Evolutionary conservation across 2,888 invertebrate species (phyloP), one percentile per base, ranked within the genome.

Genomic region (Lithophane leautieri): DNA sequence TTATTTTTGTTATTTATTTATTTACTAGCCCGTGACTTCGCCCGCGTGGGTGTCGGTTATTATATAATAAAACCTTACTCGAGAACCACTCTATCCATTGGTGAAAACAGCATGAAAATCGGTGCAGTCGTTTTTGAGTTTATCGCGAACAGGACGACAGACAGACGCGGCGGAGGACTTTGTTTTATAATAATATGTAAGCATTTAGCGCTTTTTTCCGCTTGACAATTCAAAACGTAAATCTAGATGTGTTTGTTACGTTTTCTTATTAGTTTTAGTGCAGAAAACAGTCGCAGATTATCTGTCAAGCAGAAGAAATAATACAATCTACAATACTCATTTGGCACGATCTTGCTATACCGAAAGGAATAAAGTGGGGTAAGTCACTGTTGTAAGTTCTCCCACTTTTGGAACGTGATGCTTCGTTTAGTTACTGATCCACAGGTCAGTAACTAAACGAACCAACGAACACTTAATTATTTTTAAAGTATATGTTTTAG

Each of bases 361-460:
- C 81, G 83, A 86, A 87, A 88, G 88, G 88, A 90, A 89, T 90
- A 91, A 91, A 90, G 89, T 76, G 88, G 86, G 87, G 86, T 84
- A 88, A 86, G 89, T 88, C 87, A 88, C 89, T 86, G 89, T 89
- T 92, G 91, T 91, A 92, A 93, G 91, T 92, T 91, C 86, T 82
- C 84, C 84, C 90, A 90, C 92, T 92, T 91, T 91, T 88, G 87
- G 88, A 71, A 73, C 77, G 69, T 73, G 52, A 16, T 87, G 87
- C 85, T 77, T n/a, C 72, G 79, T 85, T 87, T 75, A 78, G 54
- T 52, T 44, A 22, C 71, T 68, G 0, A 1, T 28, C 9, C 47
- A 19, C 16, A 47, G 47, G 16, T 19, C 47, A 19, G 19, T 47
- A 47, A 47, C 16, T 47, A 47, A 47, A 47, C 7, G 16, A 7